Evolutionary conservation across 2,797 vertebrate species (phyloP).

Genomic region (Rousettus madagascariensis): DNA sequence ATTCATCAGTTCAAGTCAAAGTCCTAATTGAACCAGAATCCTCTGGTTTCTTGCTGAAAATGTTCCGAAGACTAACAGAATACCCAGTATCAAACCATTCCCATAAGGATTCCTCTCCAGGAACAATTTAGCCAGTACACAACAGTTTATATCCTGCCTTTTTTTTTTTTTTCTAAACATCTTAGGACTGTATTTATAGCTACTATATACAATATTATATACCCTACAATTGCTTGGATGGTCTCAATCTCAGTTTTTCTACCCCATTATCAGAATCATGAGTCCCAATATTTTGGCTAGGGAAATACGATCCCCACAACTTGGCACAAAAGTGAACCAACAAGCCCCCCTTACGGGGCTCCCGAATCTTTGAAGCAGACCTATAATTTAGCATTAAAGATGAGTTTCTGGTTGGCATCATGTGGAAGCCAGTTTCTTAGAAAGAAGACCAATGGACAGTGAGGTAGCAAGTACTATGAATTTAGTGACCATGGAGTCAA

Average conservation of each 20-base stretch:
- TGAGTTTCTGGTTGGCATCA: background rate
- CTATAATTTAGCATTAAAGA: background rate
- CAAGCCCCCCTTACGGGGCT: background rate
- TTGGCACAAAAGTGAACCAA: background rate
- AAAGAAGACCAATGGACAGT: background rate
- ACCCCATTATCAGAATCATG: background rate
- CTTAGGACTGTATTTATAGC: background rate
- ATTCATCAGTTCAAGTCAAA: background rate
- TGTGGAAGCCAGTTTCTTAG: background rate
- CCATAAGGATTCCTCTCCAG: background rate
- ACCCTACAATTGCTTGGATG: background rate
- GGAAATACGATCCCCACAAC: background rate
- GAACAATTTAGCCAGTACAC: background rate
- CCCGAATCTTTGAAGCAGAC: background rate
- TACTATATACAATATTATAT: background rate
- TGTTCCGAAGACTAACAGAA: background rate
- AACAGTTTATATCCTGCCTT: background rate
- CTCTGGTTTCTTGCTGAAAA: background rate
- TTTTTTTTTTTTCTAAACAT: background rate
- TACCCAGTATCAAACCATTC: background rate
- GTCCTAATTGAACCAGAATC: background rate
- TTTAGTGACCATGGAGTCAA: background rate
- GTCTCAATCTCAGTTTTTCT: background rate
- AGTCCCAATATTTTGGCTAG: background rate
- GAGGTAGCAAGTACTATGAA: background rate